A percentile compares a stretch with the other conserved stretches of the same genome.
Conservation (phyloP, 2,797 vertebrate genomes). For the Acrossocheilus wenchowensis region DNA sequence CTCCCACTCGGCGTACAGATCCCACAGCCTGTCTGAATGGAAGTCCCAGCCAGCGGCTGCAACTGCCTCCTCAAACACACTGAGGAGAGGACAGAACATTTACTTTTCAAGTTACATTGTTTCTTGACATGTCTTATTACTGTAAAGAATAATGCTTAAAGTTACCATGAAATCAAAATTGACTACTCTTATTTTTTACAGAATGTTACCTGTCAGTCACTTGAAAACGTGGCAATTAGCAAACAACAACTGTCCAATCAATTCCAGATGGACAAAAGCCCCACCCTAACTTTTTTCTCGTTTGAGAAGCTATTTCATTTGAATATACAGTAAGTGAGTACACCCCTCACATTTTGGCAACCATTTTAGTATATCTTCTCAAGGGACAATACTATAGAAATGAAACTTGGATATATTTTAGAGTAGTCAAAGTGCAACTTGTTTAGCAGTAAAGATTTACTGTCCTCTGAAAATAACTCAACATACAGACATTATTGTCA, state of each 20-base stretch:
- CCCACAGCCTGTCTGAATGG: constrained; percentile 88
- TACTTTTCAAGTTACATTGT: neutral
- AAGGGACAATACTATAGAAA: no score
- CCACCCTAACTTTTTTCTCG: neutral
- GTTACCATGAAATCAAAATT: neutral
- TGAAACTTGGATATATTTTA: no score
- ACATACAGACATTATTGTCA: no score
- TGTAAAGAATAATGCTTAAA: neutral
- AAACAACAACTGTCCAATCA: neutral
- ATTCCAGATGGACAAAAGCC: neutral
- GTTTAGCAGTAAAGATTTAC: no score
- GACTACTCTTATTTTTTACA: no score
- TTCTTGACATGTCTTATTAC: neutral
- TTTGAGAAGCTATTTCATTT: neutral
- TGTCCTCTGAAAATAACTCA: no score
- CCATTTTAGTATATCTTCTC: no score
- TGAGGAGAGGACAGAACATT: constrained; percentile 56
- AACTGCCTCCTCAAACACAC: constrained; percentile 83
- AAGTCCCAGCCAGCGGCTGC: constrained; percentile 83
- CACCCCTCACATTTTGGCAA: no score
- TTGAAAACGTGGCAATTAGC: neutral
- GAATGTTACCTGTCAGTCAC: neutral
- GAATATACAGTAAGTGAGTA: no score
- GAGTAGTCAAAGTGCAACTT: no score
- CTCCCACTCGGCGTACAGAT: constrained; percentile 87